These are phyloP conservation scores for Acyrthosiphon pisum DNA, from an alignment of 1,140 invertebrate genomes.

Conservation along the genomic window DNA sequence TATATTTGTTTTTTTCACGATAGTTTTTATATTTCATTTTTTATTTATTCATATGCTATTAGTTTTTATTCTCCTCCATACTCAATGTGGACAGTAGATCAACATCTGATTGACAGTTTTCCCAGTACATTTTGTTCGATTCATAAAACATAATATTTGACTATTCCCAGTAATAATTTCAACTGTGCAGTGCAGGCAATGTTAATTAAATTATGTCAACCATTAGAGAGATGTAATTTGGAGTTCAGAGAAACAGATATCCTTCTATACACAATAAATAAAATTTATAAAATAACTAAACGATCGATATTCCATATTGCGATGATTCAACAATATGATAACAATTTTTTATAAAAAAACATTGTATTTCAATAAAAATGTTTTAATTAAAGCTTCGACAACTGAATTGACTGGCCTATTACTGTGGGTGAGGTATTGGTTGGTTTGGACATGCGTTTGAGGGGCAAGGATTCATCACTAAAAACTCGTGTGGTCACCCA, in stretches of 20 bases:
- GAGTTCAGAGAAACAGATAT: neutral
- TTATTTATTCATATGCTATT: too few species aligned
- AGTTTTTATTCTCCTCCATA: neutral
- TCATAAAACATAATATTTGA: neutral
- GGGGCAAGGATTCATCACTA: too few species aligned
- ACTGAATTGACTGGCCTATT: too few species aligned
- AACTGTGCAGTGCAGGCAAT: neutral
- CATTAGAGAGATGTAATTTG: neutral
- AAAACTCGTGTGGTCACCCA: too few species aligned
- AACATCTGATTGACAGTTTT: neutral
- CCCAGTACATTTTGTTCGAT: neutral
- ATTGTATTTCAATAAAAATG: neutral
- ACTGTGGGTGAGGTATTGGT: too few species aligned
- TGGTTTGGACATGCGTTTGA: too few species aligned
- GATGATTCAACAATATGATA: neutral
- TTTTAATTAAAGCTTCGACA: too few species aligned
- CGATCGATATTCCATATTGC: neutral
- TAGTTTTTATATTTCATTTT: neutral
- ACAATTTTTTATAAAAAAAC: neutral
- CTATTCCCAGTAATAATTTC: neutral
- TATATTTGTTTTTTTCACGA: neutral
- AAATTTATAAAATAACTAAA: neutral
- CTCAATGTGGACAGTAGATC: neutral
- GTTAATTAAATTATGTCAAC: neutral
- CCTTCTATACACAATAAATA: neutral